phyloP scores from a whole-genome alignment of 2,797 vertebrate genomes.

The Manis javanica region DNA sequence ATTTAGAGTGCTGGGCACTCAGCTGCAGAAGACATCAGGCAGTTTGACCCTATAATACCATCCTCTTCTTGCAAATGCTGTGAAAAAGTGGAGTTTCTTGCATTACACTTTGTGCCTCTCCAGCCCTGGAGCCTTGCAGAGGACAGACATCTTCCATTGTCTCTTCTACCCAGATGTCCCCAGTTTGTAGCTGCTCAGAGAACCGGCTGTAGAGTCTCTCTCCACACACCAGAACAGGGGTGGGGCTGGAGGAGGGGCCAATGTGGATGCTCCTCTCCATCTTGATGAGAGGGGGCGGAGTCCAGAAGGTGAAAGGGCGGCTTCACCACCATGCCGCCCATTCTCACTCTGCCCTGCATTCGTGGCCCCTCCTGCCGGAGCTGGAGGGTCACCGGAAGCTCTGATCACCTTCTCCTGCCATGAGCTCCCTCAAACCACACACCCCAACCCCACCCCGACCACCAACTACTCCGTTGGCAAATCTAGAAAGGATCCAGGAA shows the following conservation, averaged over 20 bases:
- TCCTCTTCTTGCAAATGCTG: conserved; percentile 14
- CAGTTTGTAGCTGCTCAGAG: neutral
- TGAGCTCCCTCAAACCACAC: neutral
- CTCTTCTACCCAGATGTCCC: neutral
- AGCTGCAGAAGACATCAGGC: conserved; percentile 26
- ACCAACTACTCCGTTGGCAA: neutral
- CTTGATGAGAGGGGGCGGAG: neutral
- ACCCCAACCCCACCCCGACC: fast-evolving
- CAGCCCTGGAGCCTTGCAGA: neutral
- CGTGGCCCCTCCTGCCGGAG: neutral
- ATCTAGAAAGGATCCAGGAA: neutral
- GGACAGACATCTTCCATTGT: neutral
- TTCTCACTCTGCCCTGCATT: fast-evolving
- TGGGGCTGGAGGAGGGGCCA: fast-evolving
- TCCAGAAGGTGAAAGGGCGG: neutral
- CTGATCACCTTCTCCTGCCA: neutral
- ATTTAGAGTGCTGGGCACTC: conserved; percentile 29
- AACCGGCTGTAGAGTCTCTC: neutral
- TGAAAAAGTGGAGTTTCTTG: conserved; percentile 48
- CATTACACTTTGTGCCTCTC: neutral
- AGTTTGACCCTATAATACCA: conserved; percentile 62
- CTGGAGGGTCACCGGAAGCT: neutral
- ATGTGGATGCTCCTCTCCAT: fast-evolving
- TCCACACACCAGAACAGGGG: neutral
- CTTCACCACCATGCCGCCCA: fast-evolving